These are phyloP conservation scores for Bubalus kerabau DNA, from an alignment of 2,113 vertebrate genomes.

Conservation along the genomic window DNA sequence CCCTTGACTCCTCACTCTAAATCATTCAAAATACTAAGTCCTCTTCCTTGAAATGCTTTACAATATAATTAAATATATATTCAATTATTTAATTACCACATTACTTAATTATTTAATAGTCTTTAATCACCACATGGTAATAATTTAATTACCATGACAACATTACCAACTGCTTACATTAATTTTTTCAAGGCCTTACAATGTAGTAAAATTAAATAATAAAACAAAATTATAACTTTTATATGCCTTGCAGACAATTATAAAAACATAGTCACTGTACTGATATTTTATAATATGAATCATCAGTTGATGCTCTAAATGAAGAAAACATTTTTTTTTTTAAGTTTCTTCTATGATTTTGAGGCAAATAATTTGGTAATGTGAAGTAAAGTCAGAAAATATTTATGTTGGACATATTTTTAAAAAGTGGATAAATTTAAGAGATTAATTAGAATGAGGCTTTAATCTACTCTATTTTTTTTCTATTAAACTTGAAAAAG, in stretches of 20 bases:
- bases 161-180: not conserved
- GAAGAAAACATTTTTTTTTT: not conserved
- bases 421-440: not conserved
- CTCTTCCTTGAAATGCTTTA: not conserved
- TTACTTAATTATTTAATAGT: not conserved
- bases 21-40: not conserved
- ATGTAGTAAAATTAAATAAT: not conserved
- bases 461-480: not conserved
- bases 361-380: not conserved
- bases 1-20: not conserved
- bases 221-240: not conserved
- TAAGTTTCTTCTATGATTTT: not conserved
- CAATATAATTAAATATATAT: not conserved
- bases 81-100: not conserved
- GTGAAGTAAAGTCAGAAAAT: not conserved
- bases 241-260: not conserved
- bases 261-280: not conserved
- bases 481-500: not conserved
- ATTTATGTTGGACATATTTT: not conserved
- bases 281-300: not conserved
- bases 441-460: not conserved
- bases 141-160: not conserved
- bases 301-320: not conserved
- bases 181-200: not conserved
- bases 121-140: not conserved